Evolutionary conservation across 2,113 vertebrate species (phyloP), one percentile per base, ranked within the genome.

Genomic region (Ictalurus punctatus): DNA sequence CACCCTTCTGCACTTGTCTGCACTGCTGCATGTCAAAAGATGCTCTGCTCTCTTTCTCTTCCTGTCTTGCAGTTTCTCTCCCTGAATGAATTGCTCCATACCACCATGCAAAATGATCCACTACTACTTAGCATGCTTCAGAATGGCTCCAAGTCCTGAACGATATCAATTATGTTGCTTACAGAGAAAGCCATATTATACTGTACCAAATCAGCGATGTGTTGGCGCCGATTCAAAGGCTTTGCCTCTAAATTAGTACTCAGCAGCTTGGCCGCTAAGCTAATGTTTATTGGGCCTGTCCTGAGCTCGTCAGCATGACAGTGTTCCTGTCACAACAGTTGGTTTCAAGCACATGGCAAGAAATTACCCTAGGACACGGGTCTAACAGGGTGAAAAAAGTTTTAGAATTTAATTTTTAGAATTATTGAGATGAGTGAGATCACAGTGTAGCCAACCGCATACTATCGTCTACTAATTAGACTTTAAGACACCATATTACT

Each of bases 11-110:
- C 89, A 85, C 88, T 84, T 83, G 69, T 89, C 86, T 73, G 86
- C 84, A 93, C 87, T 90, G 90, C 93, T 94, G 92, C 92, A 93
- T 92, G 93, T 92, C 88, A 91, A 91, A 85, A 37, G 71, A 90
- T 78, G 67, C 83, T 89, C 83, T 40, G 78, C 67, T 90, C 86
- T 86, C 69, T 76, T 86, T 93, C 37, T 90, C 83, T 89, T 89
- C 17, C 27, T 87, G 88, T 59, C 78, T 69, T 10, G 54, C 73
- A 76, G 73, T 91, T 86, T 65, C 61, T 88, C 78, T 84, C 73
- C 84, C 67, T 78, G 52, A 86, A 85, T 81, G 79, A 82, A 65
- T 59, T 17, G 54, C 63, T 88, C 67, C 83, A 84, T 71, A 89
- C 87, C n/a, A 56, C 73, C 81, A 74, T 88, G 52, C 80, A 37